These are phyloP conservation scores for Spinibarbus caldwelli DNA, from an alignment of 2,797 vertebrate genomes.

Conservation along the genomic window DNA sequence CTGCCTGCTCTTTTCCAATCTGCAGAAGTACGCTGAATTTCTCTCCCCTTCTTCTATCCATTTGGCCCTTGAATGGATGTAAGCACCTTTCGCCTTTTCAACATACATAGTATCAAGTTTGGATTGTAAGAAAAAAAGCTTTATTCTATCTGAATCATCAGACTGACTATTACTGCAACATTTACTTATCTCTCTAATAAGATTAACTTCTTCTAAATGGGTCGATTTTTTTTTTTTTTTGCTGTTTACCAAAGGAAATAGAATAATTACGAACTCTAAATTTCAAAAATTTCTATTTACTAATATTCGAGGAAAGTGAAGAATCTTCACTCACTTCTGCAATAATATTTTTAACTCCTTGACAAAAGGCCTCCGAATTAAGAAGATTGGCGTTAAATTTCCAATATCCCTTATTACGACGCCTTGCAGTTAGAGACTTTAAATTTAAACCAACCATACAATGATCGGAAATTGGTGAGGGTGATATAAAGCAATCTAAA, in stretches of 20 bases:
- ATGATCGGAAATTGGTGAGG: neutral
- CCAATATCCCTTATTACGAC: neutral
- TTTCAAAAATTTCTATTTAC: neutral
- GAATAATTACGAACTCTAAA: neutral
- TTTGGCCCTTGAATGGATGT: neutral
- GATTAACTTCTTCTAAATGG: neutral
- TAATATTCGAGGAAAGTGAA: neutral
- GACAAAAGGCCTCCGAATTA: neutral
- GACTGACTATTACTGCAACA: neutral
- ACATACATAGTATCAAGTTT: neutral
- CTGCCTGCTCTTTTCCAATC: no score
- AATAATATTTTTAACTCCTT: neutral
- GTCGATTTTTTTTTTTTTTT: neutral
- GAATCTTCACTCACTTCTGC: neutral
- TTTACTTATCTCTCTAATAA: neutral
- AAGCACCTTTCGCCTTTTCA: neutral
- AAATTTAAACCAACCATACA: neutral
- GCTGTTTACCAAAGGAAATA: neutral
- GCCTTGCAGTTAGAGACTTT: neutral
- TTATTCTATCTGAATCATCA: no score
- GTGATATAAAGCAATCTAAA: neutral
- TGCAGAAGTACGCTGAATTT: neutral
- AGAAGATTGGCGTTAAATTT: neutral
- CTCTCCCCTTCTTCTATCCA: neutral
- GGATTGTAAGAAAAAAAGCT: neutral